These are phyloP conservation scores for Rambutsinella grinnellia DNA, from an alignment of 2,888 invertebrate genomes.

Conservation along the genomic window DNA sequence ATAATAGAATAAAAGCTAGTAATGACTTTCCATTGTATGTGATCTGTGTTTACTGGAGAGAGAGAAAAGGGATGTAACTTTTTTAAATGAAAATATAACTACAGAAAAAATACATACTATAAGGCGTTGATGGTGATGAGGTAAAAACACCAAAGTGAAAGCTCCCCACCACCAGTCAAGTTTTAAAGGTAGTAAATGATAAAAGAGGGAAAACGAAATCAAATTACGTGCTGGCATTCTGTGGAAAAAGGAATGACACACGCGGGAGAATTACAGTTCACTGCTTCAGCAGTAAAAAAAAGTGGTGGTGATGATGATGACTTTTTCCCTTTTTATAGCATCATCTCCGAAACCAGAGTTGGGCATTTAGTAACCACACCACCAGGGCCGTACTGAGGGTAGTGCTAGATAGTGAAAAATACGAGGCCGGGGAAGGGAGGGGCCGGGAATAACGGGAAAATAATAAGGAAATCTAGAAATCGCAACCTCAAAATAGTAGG, in stretches of 20 bases:
- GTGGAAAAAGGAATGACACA: not conserved
- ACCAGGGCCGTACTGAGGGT: no score
- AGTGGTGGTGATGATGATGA: not conserved
- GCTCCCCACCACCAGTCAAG: not conserved
- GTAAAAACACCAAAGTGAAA: not conserved
- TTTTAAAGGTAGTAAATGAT: not conserved
- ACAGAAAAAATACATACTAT: not conserved
- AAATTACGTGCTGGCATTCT: constrained; percentile 28
- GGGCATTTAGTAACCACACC: no score
- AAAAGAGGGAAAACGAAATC: not conserved
- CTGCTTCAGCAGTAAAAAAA: not conserved
- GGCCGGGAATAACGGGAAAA: no score
- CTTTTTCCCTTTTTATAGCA: not conserved
- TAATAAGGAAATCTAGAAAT: no score
- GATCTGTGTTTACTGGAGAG: not conserved
- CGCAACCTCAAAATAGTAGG: no score
- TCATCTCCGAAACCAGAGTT: no score
- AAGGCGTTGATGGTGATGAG: not conserved
- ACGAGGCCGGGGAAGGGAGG: no score
- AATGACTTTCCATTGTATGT: not conserved
- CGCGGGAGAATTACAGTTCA: not conserved
- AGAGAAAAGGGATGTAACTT: not conserved
- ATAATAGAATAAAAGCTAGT: not conserved
- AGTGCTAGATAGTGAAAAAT: no score
- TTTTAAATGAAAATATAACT: not conserved